A percentile compares a stretch with the other conserved stretches of the same genome.
Evolutionary conservation across 1,140 invertebrate species (phyloP).

Genomic region (Diabrotica undecimpunctata): DNA sequence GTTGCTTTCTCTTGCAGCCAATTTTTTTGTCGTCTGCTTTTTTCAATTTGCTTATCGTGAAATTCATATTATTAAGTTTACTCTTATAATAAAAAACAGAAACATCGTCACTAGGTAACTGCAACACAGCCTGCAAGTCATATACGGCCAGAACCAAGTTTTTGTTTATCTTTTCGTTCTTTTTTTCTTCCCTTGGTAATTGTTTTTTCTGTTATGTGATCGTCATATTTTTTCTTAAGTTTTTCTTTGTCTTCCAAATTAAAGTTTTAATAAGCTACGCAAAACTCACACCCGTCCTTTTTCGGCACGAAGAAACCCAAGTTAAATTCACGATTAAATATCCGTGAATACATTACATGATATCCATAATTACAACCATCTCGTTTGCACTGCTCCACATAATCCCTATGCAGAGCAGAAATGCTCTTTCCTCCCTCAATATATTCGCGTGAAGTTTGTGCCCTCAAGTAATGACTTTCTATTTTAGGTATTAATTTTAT

Average conservation of each 20-base stretch:
- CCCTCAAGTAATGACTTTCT: too few species aligned
- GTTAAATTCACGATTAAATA: not conserved
- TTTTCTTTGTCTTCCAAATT: too few species aligned
- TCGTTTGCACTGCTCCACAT: too few species aligned
- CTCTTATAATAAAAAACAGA: conserved; percentile 39
- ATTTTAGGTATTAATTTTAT: conserved; percentile 1
- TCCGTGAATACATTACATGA: too few species aligned
- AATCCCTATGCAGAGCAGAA: not conserved
- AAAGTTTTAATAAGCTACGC: not conserved
- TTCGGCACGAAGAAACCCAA: not conserved
- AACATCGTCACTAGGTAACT: conserved; percentile 34
- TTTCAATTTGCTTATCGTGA: conserved; percentile 41
- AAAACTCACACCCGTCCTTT: not conserved
- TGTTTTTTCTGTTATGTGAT: too few species aligned
- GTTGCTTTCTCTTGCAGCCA: too few species aligned
- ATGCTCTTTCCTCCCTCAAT: not conserved
- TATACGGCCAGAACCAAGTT: conserved; percentile 9
- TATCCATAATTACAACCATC: too few species aligned
- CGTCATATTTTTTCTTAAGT: too few species aligned
- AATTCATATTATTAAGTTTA: conserved; percentile 40
- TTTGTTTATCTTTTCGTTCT: conserved; percentile 34
- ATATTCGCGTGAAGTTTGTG: too few species aligned
- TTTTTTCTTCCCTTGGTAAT: conserved; percentile 36
- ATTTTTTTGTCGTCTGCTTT: too few species aligned
- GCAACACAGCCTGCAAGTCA: conserved; percentile 40